Evolutionary conservation across 2,888 invertebrate genomes (phyloP).

Genomic region (Ditylenchus weischeri): DNA sequence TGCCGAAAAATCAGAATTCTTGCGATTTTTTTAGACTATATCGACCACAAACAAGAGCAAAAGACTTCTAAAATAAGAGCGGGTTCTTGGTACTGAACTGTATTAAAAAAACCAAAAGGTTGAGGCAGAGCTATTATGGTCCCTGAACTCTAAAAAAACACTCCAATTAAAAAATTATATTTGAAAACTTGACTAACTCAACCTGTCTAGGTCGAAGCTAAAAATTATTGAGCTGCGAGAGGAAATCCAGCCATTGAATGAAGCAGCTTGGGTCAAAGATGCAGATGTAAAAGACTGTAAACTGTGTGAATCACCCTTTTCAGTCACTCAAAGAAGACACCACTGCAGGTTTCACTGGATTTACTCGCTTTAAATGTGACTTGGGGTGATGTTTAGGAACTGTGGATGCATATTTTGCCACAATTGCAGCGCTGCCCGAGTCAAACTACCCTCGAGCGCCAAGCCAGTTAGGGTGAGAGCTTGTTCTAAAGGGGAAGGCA

Average conservation of each 20-base stretch:
- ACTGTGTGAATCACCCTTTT: slow-evolving; percentile 37
- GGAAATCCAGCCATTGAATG: slow-evolving; percentile 42
- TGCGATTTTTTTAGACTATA: too few species aligned
- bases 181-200: neutral
- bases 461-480: slow-evolving; percentile 42
- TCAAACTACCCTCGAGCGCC: slow-evolving; percentile 41
- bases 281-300: slow-evolving; percentile 36
- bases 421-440: slow-evolving; percentile 38
- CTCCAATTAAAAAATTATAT: neutral
- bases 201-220: slow-evolving; percentile 39
- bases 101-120: too few species aligned
- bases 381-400: slow-evolving; percentile 25
- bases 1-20: too few species aligned
- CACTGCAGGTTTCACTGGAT: slow-evolving; percentile 42
- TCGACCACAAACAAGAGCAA: too few species aligned
- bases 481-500: too few species aligned
- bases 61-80: too few species aligned
- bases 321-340: slow-evolving; percentile 42
- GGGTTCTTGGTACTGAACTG: too few species aligned
- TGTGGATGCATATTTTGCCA: slow-evolving; percentile 47
- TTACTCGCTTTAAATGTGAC: neutral
- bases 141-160: neutral
- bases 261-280: slow-evolving; percentile 45
- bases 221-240: slow-evolving; percentile 44
- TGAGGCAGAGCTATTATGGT: too few species aligned